Base-by-base conservation (phyloP, 2,797 vertebrate species). In the Poeciliopsis turneri region DNA sequence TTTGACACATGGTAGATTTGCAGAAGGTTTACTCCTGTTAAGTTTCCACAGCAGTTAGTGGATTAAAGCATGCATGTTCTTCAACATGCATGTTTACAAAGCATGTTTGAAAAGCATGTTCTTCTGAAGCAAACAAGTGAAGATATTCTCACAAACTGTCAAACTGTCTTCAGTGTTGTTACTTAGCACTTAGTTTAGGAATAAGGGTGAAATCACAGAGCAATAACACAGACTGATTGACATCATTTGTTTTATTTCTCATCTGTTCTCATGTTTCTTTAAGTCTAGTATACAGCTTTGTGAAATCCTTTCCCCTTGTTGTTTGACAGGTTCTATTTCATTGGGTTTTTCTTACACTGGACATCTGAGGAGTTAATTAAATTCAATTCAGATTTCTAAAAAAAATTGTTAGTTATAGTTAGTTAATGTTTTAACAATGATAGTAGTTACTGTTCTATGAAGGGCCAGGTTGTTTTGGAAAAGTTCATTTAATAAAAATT, bases 21-120 rank as follows among this genome's bases (percentile, higher is more conserved):
- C 43, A 77, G 45, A 71, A n/a, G 81, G 6, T 3, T 36, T 11
- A 11, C 12, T 36, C 70, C 55, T 15, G 51, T 74, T 70, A 81
- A 68, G 73, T 73, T 78, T 86, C 74, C 74, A 77, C 41, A 64
- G 33, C 10, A 5, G 43, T 53, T 64, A 33, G 57, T 15, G 79
- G 47, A 86, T 84, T 41, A 80, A 36, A 36, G 18, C 30, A 28
- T 13, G 36, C 33, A 39, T 30, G 5, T 41, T 41, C 1, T 8
- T 8, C 5, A 39, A 39, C 39, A 7, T 39, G 39, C 39, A 41
- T 41, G 39, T 6, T 41, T 41, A 41, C 8, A 41, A 41, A 41
- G 39, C 39, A 64, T 36, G 20, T 23, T 66, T 36, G 3, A 7
- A 39, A 39, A 39, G 39, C 39, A 64, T 36, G 20, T 23, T 66